Base-by-base conservation (phyloP, 2,888 invertebrate genomes). In the Cistogaster globosa region DNA sequence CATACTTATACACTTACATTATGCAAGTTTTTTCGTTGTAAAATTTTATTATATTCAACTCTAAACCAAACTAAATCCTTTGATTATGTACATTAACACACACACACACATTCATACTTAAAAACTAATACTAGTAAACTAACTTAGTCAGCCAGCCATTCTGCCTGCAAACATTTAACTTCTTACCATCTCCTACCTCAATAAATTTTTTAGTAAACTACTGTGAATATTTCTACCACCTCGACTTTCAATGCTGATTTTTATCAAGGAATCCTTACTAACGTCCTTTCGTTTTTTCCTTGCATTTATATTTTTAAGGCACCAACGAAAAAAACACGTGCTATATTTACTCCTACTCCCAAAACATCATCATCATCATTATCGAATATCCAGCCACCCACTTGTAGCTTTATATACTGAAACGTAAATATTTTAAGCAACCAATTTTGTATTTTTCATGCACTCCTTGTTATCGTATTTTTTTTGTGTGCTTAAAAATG, bases 391-490 rank as follows among this genome's bases (percentile, higher is more conserved):
- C 53, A 38, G 12, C 86, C 86, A 86, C 87, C 87, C 87, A 87
- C 87, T 87, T 87, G 87, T 86, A 76, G 87, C 84, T 81, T 68
- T 76, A 72, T 81, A 51, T 72, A 80, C 55, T 57, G 1, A 6
- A 16, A 72, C 53, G 68, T 68, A 75, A 71, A 65, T 82, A 78
- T 85, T 85, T 85, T 85, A 82, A 85, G 85, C 78, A 85, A 82
- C 82, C 63, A 82, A 82, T 85, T 85, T 85, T 67, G 14, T 74
- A 74, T 53, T 80, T 84, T 67, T 76, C 58, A 18, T 36, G 72
- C 38, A 48, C 58, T 51, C 55, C 65, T 83, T 78, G 63, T 71
- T 71, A 57, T 72, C 79, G 58, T 68, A 6, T 42, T 75, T 76
- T 26, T 71, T 71, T 26, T 60, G 72, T 74, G 63, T 63, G 53